Evolutionary conservation across 2,113 vertebrate species (phyloP).

Genomic region (Pycnonotus jocosus): DNA sequence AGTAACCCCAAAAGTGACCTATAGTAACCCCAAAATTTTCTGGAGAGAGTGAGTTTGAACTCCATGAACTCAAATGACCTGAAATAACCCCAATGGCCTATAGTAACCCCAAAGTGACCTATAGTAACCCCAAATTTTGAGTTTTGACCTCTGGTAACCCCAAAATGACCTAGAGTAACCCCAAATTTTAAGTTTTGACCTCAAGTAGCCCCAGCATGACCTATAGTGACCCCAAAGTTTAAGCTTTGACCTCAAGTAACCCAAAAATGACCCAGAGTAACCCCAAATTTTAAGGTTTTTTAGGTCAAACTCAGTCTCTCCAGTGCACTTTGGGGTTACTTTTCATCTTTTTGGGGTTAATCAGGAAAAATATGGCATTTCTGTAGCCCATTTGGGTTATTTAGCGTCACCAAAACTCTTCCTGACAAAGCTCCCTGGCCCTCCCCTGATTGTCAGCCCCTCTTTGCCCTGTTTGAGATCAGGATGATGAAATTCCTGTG

Average conservation of each 20-base stretch:
- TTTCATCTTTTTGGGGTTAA: background rate
- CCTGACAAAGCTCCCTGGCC: background rate
- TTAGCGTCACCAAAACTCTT: accelerated
- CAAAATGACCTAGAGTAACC: background rate
- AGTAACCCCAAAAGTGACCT: background rate
- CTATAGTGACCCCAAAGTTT: too few species aligned
- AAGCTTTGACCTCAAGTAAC: background rate
- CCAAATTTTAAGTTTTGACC: background rate
- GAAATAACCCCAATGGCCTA: too few species aligned
- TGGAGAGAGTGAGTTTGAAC: too few species aligned
- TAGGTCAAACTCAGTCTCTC: accelerated
- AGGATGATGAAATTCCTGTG: background rate
- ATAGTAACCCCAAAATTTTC: background rate
- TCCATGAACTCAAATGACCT: too few species aligned
- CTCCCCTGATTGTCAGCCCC: background rate
- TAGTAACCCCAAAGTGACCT: too few species aligned
- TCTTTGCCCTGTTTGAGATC: too few species aligned
- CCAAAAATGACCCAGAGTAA: too few species aligned
- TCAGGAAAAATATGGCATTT: too few species aligned
- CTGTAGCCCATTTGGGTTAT: accelerated
- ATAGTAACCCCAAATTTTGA: too few species aligned
- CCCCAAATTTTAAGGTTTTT: too few species aligned
- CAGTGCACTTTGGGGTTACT: background rate
- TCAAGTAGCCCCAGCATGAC: background rate
- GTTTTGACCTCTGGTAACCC: too few species aligned